Percentiles rank a stretch among this genome's conserved stretches.
phyloP scores from a whole-genome alignment of 1,140 invertebrate species.

The Pseudoatta argentina region DNA sequence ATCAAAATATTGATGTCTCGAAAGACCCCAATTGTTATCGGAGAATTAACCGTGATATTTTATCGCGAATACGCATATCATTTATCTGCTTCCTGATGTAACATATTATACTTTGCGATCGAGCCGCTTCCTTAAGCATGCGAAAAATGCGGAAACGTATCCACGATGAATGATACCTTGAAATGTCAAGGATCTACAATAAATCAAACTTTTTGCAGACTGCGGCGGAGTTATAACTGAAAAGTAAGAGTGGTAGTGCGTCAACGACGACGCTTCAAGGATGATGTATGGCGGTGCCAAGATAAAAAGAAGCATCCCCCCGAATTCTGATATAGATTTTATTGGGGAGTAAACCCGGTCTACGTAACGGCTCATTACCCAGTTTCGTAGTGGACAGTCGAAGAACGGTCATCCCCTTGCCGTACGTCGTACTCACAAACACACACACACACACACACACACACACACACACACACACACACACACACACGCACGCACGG shows the following conservation, averaged over 20 bases:
- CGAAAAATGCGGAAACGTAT: constrained; percentile 4
- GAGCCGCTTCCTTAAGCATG: constrained; percentile 3
- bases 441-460: constrained; percentile 50
- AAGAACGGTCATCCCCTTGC: constrained; percentile 69
- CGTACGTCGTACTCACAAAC: constrained; percentile 37
- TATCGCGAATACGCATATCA: neutral
- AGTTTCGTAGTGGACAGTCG: constrained; percentile 75
- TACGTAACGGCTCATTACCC: constrained; percentile 84
- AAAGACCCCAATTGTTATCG: no score
- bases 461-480: constrained; percentile 55
- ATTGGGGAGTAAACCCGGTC: constrained; percentile 74
- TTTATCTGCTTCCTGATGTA: neutral
- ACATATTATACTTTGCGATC: neutral
- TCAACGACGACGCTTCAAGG: constrained; percentile 45
- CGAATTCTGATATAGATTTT: constrained; percentile 81
- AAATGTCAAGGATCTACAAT: constrained; percentile 28
- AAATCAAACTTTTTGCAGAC: constrained; percentile 56
- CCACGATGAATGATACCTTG: constrained; percentile 22
- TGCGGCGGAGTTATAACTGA: constrained; percentile 52
- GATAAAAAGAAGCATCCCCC: constrained; percentile 50
- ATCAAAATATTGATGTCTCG: no score
- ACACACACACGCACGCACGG: constrained; percentile 53
- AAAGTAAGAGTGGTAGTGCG: constrained; percentile 41
- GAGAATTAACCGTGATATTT: neutral
- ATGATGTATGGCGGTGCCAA: constrained; percentile 77